Conservation (phyloP, 2,888 invertebrate genomes). For the Augiades crinisus region DNA sequence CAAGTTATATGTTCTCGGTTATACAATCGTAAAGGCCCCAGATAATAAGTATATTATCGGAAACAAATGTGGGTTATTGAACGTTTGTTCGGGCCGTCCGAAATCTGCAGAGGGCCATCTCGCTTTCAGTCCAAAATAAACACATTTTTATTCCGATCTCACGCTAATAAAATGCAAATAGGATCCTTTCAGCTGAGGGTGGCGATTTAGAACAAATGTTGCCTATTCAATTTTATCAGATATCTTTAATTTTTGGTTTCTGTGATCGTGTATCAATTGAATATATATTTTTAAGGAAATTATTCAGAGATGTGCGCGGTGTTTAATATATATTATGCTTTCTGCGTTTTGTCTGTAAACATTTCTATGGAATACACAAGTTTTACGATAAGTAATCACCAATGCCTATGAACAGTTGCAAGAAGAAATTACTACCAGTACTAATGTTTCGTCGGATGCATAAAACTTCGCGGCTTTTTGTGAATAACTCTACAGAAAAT, state of each 20-base stretch:
- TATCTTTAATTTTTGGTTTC: conserved; percentile 56
- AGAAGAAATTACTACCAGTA: no score
- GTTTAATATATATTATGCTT: no score
- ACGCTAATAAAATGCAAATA: conserved; percentile 77
- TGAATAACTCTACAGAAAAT: no score
- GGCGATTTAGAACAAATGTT: conserved; percentile 62
- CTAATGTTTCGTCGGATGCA: no score
- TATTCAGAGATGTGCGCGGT: no score
- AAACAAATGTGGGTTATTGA: neutral
- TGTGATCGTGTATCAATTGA: conserved; percentile 13
- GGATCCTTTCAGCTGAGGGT: conserved; percentile 69
- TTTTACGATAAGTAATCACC: no score
- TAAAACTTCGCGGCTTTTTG: no score
- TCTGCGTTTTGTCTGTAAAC: no score
- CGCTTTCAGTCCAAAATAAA: conserved; percentile 69
- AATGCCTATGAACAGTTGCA: no score
- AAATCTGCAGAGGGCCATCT: conserved; percentile 22
- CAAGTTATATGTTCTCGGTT: no score
- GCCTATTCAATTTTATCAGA: conserved; percentile 71
- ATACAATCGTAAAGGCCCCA: no score
- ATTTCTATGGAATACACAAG: no score
- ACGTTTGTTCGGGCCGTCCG: neutral
- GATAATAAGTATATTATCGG: neutral
- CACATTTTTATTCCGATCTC: conserved; percentile 74
- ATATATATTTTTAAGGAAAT: neutral